A percentile compares a stretch with the other conserved stretches of the same genome.
Conservation (phyloP, 92 coral and sea anemone species). For the Porites lobata region DNA sequence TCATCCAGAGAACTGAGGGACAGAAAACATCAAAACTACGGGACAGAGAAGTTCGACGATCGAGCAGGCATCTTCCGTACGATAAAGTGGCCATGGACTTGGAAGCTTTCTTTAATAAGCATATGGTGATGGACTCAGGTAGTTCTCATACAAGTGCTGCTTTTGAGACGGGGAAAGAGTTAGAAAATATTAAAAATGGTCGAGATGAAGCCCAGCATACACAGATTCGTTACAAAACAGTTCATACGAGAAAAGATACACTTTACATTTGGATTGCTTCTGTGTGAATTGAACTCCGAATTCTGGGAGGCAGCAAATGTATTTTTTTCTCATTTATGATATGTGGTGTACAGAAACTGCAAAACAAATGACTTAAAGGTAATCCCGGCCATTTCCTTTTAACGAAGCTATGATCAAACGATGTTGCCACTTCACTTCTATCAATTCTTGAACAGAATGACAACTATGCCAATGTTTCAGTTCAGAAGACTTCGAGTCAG, state of each 20-base stretch:
- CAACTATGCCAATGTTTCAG: too few species aligned
- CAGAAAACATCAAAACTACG: neutral
- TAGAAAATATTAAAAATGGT: neutral
- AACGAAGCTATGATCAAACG: too few species aligned
- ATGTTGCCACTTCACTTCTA: too few species aligned
- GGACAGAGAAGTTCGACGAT: neutral
- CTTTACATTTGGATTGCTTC: conserved; percentile 52
- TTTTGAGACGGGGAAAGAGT: neutral
- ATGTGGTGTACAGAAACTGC: too few species aligned
- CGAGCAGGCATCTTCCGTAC: neutral
- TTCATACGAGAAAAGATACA: conserved; percentile 58
- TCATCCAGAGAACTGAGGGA: neutral
- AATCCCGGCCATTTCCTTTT: too few species aligned
- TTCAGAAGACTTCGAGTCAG: too few species aligned
- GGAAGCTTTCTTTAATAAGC: conserved; percentile 14
- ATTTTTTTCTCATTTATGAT: too few species aligned
- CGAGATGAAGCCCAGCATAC: neutral
- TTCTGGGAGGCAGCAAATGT: neutral
- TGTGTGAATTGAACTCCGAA: conserved; percentile 7
- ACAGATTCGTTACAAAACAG: conserved; percentile 48
- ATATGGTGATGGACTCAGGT: neutral
- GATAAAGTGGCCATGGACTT: conserved; percentile 35
- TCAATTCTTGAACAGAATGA: too few species aligned
- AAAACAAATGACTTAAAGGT: too few species aligned
- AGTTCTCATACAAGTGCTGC: too few species aligned